A percentile compares a stretch with the other conserved stretches of the same genome.
Conservation (phyloP, 2,888 invertebrate species). For the Agrotis puta region DNA sequence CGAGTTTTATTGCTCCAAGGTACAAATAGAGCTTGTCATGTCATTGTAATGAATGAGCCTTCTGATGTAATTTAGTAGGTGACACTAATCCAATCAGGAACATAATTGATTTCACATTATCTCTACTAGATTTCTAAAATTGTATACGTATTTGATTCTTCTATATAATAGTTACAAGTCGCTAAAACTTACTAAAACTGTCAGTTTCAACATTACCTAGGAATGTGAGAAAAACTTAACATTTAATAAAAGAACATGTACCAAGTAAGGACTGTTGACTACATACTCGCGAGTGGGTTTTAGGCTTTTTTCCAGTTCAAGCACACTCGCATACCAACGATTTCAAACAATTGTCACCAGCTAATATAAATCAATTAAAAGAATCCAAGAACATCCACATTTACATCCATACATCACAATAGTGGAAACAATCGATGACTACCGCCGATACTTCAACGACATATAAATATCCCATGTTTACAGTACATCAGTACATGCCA, state of each 20-base stretch:
- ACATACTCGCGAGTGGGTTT: too few relatives aligned
- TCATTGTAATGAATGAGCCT: neutral
- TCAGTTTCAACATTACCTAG: too few relatives aligned
- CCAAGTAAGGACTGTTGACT: too few relatives aligned
- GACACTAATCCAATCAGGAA: neutral
- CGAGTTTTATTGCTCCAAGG: too few relatives aligned
- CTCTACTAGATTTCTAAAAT: neutral
- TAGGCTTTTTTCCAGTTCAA: too few relatives aligned
- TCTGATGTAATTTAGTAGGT: neutral
- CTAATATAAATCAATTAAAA: constrained; percentile 25
- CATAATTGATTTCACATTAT: constrained; percentile 11
- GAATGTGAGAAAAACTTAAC: too few relatives aligned
- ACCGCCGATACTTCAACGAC: constrained; percentile 35
- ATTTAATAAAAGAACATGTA: too few relatives aligned
- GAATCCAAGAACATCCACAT: constrained; percentile 9
- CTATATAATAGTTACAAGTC: neutral
- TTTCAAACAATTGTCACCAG: neutral
- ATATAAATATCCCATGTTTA: constrained; percentile 45
- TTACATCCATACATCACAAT: constrained; percentile 48
- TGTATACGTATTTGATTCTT: neutral
- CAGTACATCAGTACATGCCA: constrained; percentile 18
- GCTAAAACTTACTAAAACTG: too few relatives aligned
- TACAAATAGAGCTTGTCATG: neutral
- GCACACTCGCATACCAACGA: neutral
- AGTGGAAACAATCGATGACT: constrained; percentile 46